A percentile compares a stretch with the other conserved stretches of the same genome.
phyloP scores from a whole-genome alignment of 2,113 vertebrate species.

The Patagioenas fasciata region DNA sequence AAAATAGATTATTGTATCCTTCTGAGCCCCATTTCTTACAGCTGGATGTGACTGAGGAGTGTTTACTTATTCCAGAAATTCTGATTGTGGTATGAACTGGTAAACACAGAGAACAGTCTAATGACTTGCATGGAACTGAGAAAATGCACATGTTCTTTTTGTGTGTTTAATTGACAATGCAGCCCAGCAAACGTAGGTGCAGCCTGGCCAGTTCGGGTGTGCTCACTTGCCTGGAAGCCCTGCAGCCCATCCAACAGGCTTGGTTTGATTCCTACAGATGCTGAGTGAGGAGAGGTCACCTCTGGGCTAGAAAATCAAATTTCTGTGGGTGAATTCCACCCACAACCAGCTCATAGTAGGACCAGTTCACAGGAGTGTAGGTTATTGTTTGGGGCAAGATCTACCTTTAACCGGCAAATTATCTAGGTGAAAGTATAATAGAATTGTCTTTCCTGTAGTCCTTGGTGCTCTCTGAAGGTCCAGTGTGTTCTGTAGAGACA shows the following conservation, averaged over 20 bases:
- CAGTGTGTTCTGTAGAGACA: background rate
- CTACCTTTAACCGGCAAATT: background rate
- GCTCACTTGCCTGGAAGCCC: background rate
- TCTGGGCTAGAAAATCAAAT: background rate
- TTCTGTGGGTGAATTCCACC: background rate
- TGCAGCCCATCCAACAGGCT: background rate
- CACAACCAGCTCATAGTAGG: background rate
- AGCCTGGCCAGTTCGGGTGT: background rate
- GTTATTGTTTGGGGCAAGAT: background rate
- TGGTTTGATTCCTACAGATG: background rate
- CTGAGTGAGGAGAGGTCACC: background rate
- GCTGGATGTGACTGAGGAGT: background rate
- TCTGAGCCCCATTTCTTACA: conserved; percentile 11
- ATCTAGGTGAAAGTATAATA: background rate
- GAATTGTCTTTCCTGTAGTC: background rate
- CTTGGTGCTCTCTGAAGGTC: background rate
- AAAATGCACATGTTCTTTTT: background rate
- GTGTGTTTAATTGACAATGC: background rate
- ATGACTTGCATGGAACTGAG: background rate
- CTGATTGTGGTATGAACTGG: background rate
- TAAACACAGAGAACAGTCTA: background rate
- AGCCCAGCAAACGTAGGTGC: background rate
- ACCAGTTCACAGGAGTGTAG: background rate
- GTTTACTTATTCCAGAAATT: background rate
- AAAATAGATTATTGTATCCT: background rate